Base-by-base conservation (phyloP, 35 echinoderm and acorn worm genomes). In the Apostichopus japonicus region DNA sequence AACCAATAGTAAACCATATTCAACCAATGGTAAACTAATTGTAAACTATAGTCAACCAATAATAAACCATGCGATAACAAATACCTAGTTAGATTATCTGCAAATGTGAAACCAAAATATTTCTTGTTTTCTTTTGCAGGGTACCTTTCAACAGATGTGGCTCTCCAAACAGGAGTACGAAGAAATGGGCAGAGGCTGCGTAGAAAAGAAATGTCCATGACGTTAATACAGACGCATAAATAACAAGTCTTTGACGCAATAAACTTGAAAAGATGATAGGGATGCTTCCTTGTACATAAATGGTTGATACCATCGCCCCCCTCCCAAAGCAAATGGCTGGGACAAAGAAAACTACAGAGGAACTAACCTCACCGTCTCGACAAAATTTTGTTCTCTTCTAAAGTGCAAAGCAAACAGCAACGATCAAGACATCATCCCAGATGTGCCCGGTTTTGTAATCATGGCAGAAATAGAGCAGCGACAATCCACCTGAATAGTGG, bases 121-220 rank as follows among this genome's bases (percentile, higher is more conserved):
- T 6, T 7, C 33, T 61, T 3, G 57, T 88, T 6, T 44, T 67
- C 58, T 90, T 56, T 70, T 73, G 79, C 92, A 99, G 97, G 97
- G 97, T 23, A 99, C 97, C 56, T 99, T 99, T 86, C 97, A 99
- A 79, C 97, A 99, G 90, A 99, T 99, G 97, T 99, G 97, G 97
- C 93, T 99, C 5, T 99, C 97, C 10, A 96, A 96, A 92, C 97
- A 99, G 92, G 97, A 99, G 25, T 99, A 99, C 83, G 97, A 99
- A 87, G 97, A 99, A 72, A 90, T 94, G 70, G 97, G 97, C 23
- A 96, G 95, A 91, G 90, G 93, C 15, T 96, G 95, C 24, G 97
- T 99, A 14, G 97, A 99, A 17, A 94, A 93, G 51, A 99, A 99
- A 90, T 99, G 97, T 90, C 97, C 97, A 53, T 99, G 93, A 98